Evolutionary conservation across 2,888 invertebrate species (phyloP).

Genomic region (Neoaliturus tenellus): DNA sequence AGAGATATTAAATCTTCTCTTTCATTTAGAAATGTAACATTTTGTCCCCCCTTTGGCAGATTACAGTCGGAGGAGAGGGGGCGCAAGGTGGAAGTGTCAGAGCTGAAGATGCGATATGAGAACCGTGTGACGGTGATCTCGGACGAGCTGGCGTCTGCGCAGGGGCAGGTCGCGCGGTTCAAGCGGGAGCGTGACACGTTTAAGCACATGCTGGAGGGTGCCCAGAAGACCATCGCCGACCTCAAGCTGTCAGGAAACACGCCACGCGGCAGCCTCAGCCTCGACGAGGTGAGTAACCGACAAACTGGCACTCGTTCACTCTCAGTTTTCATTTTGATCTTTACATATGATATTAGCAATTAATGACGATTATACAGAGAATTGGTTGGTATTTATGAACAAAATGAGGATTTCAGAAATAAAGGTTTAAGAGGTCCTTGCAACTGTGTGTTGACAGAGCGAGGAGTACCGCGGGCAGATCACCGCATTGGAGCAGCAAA

Average conservation of each 20-base stretch:
- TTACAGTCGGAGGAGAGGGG: conserved; percentile 68
- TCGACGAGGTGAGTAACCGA: conserved; percentile 81
- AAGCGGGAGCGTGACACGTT: conserved; percentile 93
- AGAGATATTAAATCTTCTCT: too few species aligned
- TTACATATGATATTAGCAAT: too few species aligned
- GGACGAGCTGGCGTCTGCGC: conserved; percentile 89
- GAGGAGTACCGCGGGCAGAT: conserved; percentile 85
- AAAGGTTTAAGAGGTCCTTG: too few species aligned
- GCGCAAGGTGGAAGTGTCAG: conserved; percentile 79
- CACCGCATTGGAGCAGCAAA: conserved; percentile 86
- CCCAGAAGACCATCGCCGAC: conserved; percentile 89
- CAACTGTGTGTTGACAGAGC: conserved; percentile 72
- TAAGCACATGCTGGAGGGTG: conserved; percentile 92
- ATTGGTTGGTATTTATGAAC: too few species aligned
- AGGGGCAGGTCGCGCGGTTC: conserved; percentile 85
- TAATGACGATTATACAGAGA: too few species aligned
- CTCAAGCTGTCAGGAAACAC: conserved; percentile 77
- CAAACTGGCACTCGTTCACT: too few species aligned
- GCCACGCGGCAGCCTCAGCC: conserved; percentile 78
- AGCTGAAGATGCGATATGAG: conserved; percentile 90
- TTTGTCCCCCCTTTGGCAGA: conserved; percentile 24
- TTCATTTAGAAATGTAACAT: too few species aligned
- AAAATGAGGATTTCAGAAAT: too few species aligned
- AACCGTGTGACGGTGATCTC: conserved; percentile 87
- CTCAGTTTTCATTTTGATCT: too few species aligned